A percentile compares a stretch with the other conserved stretches of the same genome.
Conservation (phyloP, 2,113 vertebrate species). For the Cygnus buccinator region DNA sequence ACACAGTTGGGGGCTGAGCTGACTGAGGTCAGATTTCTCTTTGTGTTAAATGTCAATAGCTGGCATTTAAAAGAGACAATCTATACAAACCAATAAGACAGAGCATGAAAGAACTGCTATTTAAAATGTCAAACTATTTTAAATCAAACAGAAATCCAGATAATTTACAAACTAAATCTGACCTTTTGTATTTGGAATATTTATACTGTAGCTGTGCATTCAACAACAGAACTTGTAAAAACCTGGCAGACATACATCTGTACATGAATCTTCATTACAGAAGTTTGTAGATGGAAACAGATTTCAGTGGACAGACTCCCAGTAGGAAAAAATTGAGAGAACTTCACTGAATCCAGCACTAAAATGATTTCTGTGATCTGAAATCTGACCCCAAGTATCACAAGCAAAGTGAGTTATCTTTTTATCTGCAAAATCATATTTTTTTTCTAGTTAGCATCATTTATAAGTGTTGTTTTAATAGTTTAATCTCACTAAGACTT, state of each 20-base stretch:
- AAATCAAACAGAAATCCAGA: slow-evolving; percentile 78
- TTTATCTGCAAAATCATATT: neutral
- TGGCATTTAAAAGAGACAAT: slow-evolving; percentile 81
- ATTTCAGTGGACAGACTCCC: slow-evolving; percentile 49
- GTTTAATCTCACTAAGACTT: neutral
- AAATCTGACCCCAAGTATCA: neutral
- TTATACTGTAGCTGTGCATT: slow-evolving; percentile 68
- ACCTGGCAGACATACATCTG: slow-evolving; percentile 69
- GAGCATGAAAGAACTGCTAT: slow-evolving; percentile 70
- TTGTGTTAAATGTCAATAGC: slow-evolving; percentile 82
- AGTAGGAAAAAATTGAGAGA: slow-evolving; percentile 16
- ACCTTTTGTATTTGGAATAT: slow-evolving; percentile 78
- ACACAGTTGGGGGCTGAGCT: slow-evolving; percentile 72
- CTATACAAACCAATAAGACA: slow-evolving; percentile 76
- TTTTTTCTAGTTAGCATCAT: neutral
- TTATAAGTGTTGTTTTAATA: neutral
- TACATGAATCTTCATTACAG: slow-evolving; percentile 46
- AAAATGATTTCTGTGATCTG: neutral
- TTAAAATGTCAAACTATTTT: slow-evolving; percentile 83
- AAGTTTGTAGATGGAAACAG: slow-evolving; percentile 48
- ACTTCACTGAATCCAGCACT: neutral
- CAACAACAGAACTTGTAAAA: slow-evolving; percentile 69
- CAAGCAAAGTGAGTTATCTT: neutral
- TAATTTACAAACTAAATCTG: slow-evolving; percentile 81
- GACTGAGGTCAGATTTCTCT: slow-evolving; percentile 78